phyloP scores from a whole-genome alignment of 53 echinoderm and acorn worm species.

The Hippasteria phrygiana region DNA sequence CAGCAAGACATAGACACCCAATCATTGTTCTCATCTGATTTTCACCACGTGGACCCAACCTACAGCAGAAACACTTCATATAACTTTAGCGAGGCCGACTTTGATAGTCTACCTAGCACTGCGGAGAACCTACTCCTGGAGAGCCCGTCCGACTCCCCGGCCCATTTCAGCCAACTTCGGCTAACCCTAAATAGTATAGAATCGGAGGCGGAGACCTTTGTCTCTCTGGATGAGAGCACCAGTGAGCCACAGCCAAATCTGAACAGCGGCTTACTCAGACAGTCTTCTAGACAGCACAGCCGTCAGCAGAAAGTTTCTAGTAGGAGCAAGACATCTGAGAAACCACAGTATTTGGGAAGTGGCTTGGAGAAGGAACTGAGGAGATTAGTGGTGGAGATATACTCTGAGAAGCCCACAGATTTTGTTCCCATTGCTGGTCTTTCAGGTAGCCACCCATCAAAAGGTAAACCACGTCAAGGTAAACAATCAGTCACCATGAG shows the following conservation, averaged over 20 bases:
- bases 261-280: background rate
- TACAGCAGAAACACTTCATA: conserved; percentile 54
- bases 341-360: background rate
- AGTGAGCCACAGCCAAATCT: conserved; percentile 17
- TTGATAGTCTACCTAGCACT: conserved; percentile 78
- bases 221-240: conserved; percentile 66
- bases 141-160: conserved; percentile 88
- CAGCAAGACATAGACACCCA: conserved; percentile 52
- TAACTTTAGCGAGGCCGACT: conserved; percentile 72
- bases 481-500: background rate
- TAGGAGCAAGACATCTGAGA: conserved; percentile 4
- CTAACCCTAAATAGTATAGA: conserved; percentile 79
- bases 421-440: conserved; percentile 75
- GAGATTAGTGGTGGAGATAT: conserved; percentile 83
- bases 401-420: conserved; percentile 71
- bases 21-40: background rate
- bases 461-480: conserved; percentile 17
- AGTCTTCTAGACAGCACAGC: conserved; percentile 32
- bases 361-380: conserved; percentile 81
- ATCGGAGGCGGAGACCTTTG: conserved; percentile 83
- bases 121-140: conserved; percentile 79
- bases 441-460: background rate
- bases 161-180: conserved; percentile 82
- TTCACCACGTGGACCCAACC: background rate
- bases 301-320: conserved; percentile 1